Evolutionary conservation across 2,113 vertebrate species (phyloP).

Genomic region (Pomatostomus ruficeps): DNA sequence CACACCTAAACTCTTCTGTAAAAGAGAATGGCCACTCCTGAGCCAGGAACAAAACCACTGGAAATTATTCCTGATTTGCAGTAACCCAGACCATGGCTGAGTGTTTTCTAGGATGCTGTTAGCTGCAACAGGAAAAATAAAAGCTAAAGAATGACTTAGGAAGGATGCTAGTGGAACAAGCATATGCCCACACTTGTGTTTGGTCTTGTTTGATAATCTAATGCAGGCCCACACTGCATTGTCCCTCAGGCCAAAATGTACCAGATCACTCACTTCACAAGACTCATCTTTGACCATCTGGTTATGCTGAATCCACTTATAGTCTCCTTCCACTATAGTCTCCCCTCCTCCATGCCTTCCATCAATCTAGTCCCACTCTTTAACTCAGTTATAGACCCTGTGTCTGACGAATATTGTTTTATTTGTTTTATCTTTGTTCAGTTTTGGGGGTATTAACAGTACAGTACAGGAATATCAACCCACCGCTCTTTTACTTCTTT

Average conservation of each 20-base stretch:
- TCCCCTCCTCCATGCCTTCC: background rate
- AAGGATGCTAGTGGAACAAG: background rate
- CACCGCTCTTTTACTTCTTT: background rate
- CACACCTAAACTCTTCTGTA: background rate
- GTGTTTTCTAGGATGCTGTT: background rate
- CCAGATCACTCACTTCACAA: background rate
- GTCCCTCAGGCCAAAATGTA: background rate
- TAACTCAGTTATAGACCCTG: background rate
- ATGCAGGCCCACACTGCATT: background rate
- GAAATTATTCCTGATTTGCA: background rate
- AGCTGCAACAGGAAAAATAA: background rate
- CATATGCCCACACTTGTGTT: background rate
- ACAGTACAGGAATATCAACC: background rate
- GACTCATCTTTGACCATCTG: background rate
- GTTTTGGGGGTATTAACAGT: background rate
- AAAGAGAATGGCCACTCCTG: background rate
- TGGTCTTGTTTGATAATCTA: background rate
- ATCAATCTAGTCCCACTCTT: background rate
- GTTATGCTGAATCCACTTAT: background rate
- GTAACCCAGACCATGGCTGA: background rate
- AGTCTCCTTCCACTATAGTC: no score
- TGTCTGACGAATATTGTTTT: background rate
- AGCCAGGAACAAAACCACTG: background rate
- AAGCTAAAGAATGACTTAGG: background rate
- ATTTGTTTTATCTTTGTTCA: background rate